Evolutionary conservation across 2,113 vertebrate species (phyloP).

Genomic region (Cavia porcellus): DNA sequence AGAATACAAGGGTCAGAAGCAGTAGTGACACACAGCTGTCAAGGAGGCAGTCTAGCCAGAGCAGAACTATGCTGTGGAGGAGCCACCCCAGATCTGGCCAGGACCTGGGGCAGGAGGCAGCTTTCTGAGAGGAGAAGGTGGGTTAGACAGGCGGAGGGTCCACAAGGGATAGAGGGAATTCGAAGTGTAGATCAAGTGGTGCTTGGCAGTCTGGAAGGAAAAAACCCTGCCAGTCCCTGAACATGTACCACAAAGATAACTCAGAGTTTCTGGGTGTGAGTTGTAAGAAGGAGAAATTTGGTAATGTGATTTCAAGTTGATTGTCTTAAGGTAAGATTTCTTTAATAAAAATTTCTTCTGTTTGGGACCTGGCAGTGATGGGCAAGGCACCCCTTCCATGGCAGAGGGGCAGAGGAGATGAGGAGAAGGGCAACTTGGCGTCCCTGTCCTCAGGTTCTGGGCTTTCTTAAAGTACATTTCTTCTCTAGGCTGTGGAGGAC

Average conservation of each 20-base stretch:
- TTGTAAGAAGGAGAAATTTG: background rate
- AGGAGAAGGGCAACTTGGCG: background rate
- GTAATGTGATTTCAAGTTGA: constrained; percentile 15
- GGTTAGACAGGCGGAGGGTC: background rate
- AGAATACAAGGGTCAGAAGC: background rate
- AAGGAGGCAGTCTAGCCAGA: background rate
- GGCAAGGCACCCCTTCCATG: no score
- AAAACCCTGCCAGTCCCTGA: background rate
- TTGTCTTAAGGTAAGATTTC: constrained; percentile 32
- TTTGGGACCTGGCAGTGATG: background rate
- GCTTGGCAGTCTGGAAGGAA: constrained; percentile 14
- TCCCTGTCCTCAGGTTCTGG: background rate
- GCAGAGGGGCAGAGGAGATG: background rate
- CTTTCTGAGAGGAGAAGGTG: background rate
- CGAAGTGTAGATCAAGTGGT: constrained; percentile 5
- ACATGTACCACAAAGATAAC: constrained; percentile 10
- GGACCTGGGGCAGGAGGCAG: background rate
- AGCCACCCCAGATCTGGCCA: background rate
- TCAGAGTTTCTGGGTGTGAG: background rate
- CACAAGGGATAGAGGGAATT: constrained; percentile 22
- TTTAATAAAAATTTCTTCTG: background rate
- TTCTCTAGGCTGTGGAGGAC: background rate
- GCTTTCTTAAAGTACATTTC: background rate
- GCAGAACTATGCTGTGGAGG: background rate
- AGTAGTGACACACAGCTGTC: background rate